Percentiles rank a stretch among this genome's conserved stretches.
phyloP scores from a whole-genome alignment of 2,888 invertebrate genomes.

The Hermaeophaga mercurialis region DNA sequence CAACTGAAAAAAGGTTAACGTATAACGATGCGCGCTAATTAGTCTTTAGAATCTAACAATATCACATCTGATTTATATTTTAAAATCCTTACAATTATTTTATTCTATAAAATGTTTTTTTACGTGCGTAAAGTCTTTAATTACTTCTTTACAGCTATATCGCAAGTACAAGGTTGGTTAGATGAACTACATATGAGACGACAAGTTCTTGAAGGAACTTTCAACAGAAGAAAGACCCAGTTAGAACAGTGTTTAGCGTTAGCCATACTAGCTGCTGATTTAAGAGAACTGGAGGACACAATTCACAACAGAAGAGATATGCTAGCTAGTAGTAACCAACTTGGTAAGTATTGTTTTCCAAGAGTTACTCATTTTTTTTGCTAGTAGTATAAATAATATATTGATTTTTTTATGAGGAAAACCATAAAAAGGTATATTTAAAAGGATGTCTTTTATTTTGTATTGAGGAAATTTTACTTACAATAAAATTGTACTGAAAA shows the following conservation, averaged over 20 bases:
- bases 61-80: too few species aligned
- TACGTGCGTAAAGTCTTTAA: slow-evolving; percentile 12
- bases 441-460: too few species aligned
- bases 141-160: slow-evolving; percentile 60
- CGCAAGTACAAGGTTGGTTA: slow-evolving; percentile 76
- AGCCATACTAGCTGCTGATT: slow-evolving; percentile 73
- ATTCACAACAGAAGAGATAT: slow-evolving; percentile 63
- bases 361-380: too few species aligned
- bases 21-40: slow-evolving; percentile 9
- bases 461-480: too few species aligned
- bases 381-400: too few species aligned
- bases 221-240: slow-evolving; percentile 72
- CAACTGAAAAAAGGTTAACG: slow-evolving; percentile 13
- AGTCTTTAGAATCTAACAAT: not conserved
- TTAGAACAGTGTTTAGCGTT: slow-evolving; percentile 79
- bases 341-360: slow-evolving; percentile 62
- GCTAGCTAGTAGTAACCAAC: slow-evolving; percentile 63
- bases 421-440: too few species aligned
- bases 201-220: slow-evolving; percentile 70
- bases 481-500: too few species aligned
- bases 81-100: too few species aligned
- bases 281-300: slow-evolving; percentile 67
- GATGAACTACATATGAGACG: slow-evolving; percentile 78
- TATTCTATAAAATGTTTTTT: slow-evolving; percentile 2
- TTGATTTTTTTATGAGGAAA: too few species aligned